Base-by-base conservation (phyloP, 2,888 invertebrate genomes). In the Anthophora plumipes region DNA sequence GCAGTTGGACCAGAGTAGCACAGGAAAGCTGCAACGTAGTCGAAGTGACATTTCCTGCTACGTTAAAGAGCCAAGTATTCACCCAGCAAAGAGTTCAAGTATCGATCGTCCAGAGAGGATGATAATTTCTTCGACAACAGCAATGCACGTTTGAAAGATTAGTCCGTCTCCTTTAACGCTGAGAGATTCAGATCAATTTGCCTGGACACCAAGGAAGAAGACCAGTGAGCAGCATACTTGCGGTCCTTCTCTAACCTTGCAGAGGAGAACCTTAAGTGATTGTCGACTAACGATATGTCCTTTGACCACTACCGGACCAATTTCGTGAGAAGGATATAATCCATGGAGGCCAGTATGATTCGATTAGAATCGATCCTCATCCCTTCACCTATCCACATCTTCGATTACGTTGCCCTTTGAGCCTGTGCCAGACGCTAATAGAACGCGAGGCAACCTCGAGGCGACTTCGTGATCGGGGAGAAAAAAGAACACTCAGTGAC, bases 291-390 rank as follows among this genome's bases (percentile, higher is more conserved):
- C 69, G 80, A 83, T 80, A 77, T 75, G 84, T 84, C 84, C 84
- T 80, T 84, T 84, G 84, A 84, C 80, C 83, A 60, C 69, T 48
- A 73, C 72, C 69, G 75, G 66, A 73, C 80, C 76, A 75, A 80
- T 83, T 79, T 76, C 83, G 69, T 73, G 84, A 84, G 83, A 83
- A 80, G 76, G 84, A 84, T 77, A 84, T 83, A 83, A 83, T 83
- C 84, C 76, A 61, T 78, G 82, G 82, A 81, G 84, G 75, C 85
- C 88, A 82, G 81, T 80, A 82, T 88, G 86, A 89, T 89, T 85
- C 88, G 84, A 89, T 89, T 89, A 88, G 84, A 80, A 88, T 89
- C 85, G 86, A 89, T 88, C 74, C 17, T 8, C 20, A 1, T 1
- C 7, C 12, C 22, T 7, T 20, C 61, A 14, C 7, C 14, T 0